Base-by-base conservation (phyloP, 1,140 invertebrate genomes). In the Apis florea region DNA sequence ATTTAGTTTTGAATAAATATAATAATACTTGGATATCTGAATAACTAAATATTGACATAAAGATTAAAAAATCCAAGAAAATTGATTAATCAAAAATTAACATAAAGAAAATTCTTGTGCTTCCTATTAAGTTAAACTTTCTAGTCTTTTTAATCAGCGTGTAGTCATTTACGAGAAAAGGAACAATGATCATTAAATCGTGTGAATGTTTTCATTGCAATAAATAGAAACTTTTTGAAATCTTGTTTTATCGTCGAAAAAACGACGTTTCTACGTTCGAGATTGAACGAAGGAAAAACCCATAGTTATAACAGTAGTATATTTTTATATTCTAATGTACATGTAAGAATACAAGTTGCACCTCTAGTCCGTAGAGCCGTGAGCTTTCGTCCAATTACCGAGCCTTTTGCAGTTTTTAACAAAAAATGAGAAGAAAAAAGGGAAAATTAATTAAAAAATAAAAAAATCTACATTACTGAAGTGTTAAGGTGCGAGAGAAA, bases 321-420 rank as follows among this genome's bases (percentile, higher is more conserved):
- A 88, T 75, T 88, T 84, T 84, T 87, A 75, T 87, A 78, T 82
- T 63, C 58, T 80, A 79, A 70, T 58, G 74, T 83, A 77, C 63
- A 77, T 49, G 56, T 71, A 74, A 70, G 67, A 26, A 80, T 83
- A 71, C 61, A 40, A 40, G 69, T 87, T 74, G 85, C 67, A 73
- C 54, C 82, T 84, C 83, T 84, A 84, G 79, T 84, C 83, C 68
- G 51, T 84, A 84, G 79, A 84, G 69, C 68, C 68, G 72, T 82
- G 68, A 77, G 70, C 54, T 77, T 77, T 82, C 73, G 72, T 84
- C 68, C 67, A 75, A 68, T 59, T 51, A 63, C 24, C 70, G 70
- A 79, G 78, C 78, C 54, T 86, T 81, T 84, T 74, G 59, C 58
- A 83, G 59, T 79, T 79, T 64, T 26, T 47, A 56, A 64, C 26